phyloP scores from a whole-genome alignment of 2,888 invertebrate genomes.

The Tetramorium bicarinatum region DNA sequence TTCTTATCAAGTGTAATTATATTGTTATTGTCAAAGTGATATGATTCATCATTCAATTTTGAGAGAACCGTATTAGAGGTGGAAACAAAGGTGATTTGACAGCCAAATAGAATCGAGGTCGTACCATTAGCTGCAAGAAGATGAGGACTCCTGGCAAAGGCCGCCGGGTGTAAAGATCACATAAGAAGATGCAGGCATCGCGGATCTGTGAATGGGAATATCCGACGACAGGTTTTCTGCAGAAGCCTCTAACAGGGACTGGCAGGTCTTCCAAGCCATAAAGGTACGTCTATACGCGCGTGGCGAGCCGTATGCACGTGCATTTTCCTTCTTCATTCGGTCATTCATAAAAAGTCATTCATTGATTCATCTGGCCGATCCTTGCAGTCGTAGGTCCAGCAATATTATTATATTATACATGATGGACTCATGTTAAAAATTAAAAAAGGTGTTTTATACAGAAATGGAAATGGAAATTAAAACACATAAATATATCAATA shows the following conservation, averaged over 20 bases:
- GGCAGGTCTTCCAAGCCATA: constrained; percentile 85
- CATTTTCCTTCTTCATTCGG: constrained; percentile 72
- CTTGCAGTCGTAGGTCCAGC: not conserved
- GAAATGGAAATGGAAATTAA: not conserved
- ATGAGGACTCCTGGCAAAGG: not conserved
- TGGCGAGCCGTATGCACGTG: constrained; percentile 79
- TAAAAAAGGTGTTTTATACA: not conserved
- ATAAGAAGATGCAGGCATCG: constrained; percentile 80
- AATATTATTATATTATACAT: too few relatives aligned
- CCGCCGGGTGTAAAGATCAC: constrained; percentile 66
- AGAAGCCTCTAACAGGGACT: constrained; percentile 82
- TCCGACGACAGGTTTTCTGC: constrained; percentile 83
- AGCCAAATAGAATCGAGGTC: not conserved
- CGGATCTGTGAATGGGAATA: constrained; percentile 84
- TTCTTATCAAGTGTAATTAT: not conserved
- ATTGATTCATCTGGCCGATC: constrained; percentile 51
- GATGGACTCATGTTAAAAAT: not conserved
- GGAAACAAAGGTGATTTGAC: not conserved
- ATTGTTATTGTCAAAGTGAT: not conserved
- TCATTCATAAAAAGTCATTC: constrained; percentile 82
- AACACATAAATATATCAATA: not conserved
- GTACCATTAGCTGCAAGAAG: not conserved
- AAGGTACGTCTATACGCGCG: constrained; percentile 81
- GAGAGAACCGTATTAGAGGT: not conserved
- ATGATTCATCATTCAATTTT: not conserved